Evolutionary conservation across 2,888 invertebrate species (phyloP), one percentile per base, ranked within the genome.

Genomic region (Platycheirus rosarum): DNA sequence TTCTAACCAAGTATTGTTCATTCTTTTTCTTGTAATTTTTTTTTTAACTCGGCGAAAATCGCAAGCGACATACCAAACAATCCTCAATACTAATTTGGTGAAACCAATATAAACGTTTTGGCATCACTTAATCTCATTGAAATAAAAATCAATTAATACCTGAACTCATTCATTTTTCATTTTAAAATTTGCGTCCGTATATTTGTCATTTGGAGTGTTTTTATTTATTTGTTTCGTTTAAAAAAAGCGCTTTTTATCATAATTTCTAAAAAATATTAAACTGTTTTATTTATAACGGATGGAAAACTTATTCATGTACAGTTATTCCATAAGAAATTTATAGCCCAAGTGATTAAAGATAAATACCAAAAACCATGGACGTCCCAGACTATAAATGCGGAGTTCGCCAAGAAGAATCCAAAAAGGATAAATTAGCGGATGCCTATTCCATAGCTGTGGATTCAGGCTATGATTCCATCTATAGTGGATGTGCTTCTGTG

Each of bases 141-240:
- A 32, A 13, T 1, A 1, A 26, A 14, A 23, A 51, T 18, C n/a
- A 57, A 26, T 23, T 48, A n/a, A 9, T 9, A 35, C 11, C 65
- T 73, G 78, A 65, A 69, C 44, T n/a, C 8, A 11, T 11, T 13
- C 60, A 60, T 60, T 3, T 44, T 60, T 60, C 46, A 29, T 46
- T 48, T 63, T 37, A 23, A 63, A 35, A 69, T 16, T 69, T 65
- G 44, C 63, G 51, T 57, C 18, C 14, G 14, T 16, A 44, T 57
- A 57, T 48, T 79, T 74, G 57, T 79, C 49, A 74, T 13, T 62
- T 57, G 14, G 5, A 48, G 69, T 79, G 55, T 79, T 68, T 66
- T 74, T 79, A 74, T 79, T 79, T 79, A 74, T 79, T 79, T 74
- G 63, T 57, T 74, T 79, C 48, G 18, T 46, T 69, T 73, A 48